A percentile compares a stretch with the other conserved stretches of the same genome.
phyloP scores from a whole-genome alignment of 1,140 invertebrate genomes.

The Triops longicaudatus region DNA sequence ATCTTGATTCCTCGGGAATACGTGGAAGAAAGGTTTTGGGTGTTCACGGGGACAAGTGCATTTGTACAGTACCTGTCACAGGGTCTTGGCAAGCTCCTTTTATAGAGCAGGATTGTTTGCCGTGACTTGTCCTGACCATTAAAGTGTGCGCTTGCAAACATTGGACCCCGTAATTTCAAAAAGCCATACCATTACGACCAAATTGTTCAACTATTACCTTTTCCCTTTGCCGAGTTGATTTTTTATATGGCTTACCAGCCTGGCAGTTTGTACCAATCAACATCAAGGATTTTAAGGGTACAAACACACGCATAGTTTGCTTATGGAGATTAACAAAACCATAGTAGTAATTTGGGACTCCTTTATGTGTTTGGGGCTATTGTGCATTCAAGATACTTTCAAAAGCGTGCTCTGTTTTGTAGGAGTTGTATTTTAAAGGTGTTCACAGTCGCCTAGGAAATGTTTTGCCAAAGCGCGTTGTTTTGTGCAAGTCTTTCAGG shows the following conservation, averaged over 20 bases:
- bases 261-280: not conserved
- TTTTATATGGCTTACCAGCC: not conserved
- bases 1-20: not conserved
- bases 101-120: conserved; percentile 5
- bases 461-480: not conserved
- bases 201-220: not conserved
- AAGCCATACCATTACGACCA: not conserved
- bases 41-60: not conserved
- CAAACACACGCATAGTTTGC: not conserved
- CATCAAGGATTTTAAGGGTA: not conserved
- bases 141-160: conserved; percentile 4
- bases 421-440: no score
- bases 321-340: not conserved
- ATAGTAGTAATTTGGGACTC: no score
- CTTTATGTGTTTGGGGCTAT: no score
- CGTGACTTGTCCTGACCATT: not conserved
- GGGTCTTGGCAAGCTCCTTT: not conserved
- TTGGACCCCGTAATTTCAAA: not conserved
- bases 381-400: no score
- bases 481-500: not conserved
- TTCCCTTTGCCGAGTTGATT: not conserved
- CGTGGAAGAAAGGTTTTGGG: not conserved
- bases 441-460: not conserved
- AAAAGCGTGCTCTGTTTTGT: no score
- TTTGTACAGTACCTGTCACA: not conserved